Percentiles rank a stretch among this genome's conserved stretches.
These are phyloP conservation scores for Telmatherina bonti DNA, from an alignment of 2,797 vertebrate genomes.

Conservation along the genomic window DNA sequence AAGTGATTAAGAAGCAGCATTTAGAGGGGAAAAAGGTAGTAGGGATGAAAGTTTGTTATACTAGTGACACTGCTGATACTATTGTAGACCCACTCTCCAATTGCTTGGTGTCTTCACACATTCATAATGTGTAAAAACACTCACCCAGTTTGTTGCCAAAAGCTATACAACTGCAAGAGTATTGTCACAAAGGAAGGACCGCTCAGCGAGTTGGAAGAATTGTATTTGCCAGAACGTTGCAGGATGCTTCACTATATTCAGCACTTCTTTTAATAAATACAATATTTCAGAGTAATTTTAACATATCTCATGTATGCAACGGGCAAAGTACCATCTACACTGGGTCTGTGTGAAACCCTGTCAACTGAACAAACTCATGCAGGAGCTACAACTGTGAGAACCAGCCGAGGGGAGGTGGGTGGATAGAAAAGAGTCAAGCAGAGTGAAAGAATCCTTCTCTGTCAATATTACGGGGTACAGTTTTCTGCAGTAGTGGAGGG, in stretches of 20 bases:
- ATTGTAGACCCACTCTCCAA: conserved; percentile 11
- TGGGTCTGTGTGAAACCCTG: conserved; percentile 14
- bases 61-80: conserved; percentile 9
- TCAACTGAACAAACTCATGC: conserved; percentile 48
- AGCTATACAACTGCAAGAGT: conserved; percentile 31
- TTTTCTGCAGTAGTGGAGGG: conserved; percentile 52
- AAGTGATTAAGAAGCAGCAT: conserved; percentile 26
- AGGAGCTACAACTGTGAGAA: conserved; percentile 46
- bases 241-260: background rate
- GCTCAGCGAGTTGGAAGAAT: conserved; percentile 29
- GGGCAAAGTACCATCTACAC: background rate
- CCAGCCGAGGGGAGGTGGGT: conserved; percentile 11
- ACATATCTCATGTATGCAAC: conserved; percentile 23
- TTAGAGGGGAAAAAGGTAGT: conserved; percentile 11
- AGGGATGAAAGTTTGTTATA: background rate
- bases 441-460: conserved; percentile 69
- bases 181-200: conserved; percentile 32
- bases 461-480: conserved; percentile 57
- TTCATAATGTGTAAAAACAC: conserved; percentile 48
- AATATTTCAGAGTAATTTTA: background rate
- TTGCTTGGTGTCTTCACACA: conserved; percentile 39
- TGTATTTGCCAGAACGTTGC: conserved; percentile 39
- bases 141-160: conserved; percentile 26
- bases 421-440: conserved; percentile 58
- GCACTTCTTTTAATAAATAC: conserved; percentile 10